Evolutionary conservation across 2,113 vertebrate species (phyloP), one percentile per base, ranked within the genome.

Genomic region (Sminthopsis crassicaudata): DNA sequence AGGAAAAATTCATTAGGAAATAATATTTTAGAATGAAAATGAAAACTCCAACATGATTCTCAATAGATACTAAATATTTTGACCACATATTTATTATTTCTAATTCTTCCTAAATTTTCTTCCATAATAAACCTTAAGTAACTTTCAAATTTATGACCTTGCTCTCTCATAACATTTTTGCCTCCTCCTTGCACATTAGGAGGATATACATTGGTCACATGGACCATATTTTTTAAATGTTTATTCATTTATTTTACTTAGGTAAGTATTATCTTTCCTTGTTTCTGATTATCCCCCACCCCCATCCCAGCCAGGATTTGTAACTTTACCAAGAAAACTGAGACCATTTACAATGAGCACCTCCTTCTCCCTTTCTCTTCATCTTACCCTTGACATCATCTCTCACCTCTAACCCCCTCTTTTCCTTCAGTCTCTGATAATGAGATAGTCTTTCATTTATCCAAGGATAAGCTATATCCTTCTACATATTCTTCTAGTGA

Each of bases 101-200:
- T 84, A 42, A 7, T 84, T 84, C 36, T 84, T n/a, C 60, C 60
- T 76, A 76, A 76, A 76, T 76, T 36, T 55, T 11, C 93, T 91
- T 50, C 91, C 42, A 46, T 76, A 92, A 57, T 5, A 42, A 84
- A 5, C 51, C 55, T 89, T 48, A 36, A 42, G 0, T n/a, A 52
- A 55, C 88, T 42, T n/a, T 90, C 91, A 76, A 97, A 92, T 16
- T 50, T 90, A 53, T 46, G 26, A 90, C 60, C 57, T 53, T 57
- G 19, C 46, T 53, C 55, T 36, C 2, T 57, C 24, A 93, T 16
- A n/a, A 22, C 14, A 23, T 19, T 30, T 90, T 24, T 60, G 50
- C 23, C 55, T 57, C 46, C 53, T 16, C 26, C 92, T 55, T 36
- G 24, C 36, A 8, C 10, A 52, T 12, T 0, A 24, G 54, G 92